A percentile compares a stretch with the other conserved stretches of the same genome.
These are phyloP conservation scores for Gila orcuttii DNA, from an alignment of 2,113 vertebrate species.

Conservation along the genomic window DNA sequence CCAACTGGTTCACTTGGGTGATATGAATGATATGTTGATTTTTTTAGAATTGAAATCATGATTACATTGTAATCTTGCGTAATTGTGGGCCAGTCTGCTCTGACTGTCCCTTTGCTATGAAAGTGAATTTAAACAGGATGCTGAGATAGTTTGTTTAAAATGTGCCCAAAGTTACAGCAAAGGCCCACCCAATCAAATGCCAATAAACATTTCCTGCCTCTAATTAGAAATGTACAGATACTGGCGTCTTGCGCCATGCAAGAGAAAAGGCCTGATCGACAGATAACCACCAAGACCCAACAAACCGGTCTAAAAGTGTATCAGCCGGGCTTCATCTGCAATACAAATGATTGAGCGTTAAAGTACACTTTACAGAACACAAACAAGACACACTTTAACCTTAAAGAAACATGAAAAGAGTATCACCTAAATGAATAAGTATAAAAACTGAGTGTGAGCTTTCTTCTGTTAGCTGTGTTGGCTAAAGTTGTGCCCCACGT, in stretches of 20 bases:
- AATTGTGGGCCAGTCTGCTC: constrained; percentile 62
- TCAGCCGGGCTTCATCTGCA: constrained; percentile 44
- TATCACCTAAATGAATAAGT: not conserved
- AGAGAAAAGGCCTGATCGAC: constrained; percentile 59
- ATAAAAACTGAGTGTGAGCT: not conserved
- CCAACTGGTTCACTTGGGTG: not conserved
- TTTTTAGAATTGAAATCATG: constrained; percentile 20
- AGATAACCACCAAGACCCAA: constrained; percentile 65
- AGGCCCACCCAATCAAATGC: constrained; percentile 83
- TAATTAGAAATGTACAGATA: constrained; percentile 82
- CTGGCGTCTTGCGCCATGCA: constrained; percentile 58
- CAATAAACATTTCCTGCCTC: constrained; percentile 90
- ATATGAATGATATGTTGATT: not conserved
- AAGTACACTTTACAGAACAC: constrained; percentile 7
- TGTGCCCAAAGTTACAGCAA: constrained; percentile 79
- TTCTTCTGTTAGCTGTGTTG: constrained; percentile 50
- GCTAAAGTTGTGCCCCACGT: constrained; percentile 53
- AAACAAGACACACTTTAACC: not conserved
- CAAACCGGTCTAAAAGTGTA: constrained; percentile 52
- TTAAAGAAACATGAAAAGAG: not conserved
- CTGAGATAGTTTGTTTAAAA: constrained; percentile 88
- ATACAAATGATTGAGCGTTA: constrained; percentile 45
- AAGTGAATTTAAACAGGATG: constrained; percentile 87
- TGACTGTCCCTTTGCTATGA: constrained; percentile 54
- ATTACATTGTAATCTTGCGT: constrained; percentile 60